Evolutionary conservation across 1,140 invertebrate species (phyloP), one percentile per base, ranked within the genome.

Genomic region (Wiebesia pumilae): DNA sequence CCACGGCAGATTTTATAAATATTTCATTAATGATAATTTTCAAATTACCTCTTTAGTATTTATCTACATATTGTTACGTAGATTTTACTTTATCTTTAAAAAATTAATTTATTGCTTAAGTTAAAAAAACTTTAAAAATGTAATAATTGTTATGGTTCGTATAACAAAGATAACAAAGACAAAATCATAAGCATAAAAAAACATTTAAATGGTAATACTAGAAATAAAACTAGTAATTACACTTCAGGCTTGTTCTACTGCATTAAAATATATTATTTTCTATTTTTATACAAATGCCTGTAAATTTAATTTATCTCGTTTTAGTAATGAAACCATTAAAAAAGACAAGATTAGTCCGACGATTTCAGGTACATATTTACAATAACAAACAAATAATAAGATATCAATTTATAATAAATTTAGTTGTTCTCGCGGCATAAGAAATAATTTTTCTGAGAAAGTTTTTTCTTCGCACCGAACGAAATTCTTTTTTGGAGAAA

Each of bases 11-110:
- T 69, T 69, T 12, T 69, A 69, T 35, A 35, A 69, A 69, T 14
- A 69, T 69, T 69, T 14, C 12, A 69, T 69, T n/a, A 33, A 71
- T 71, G 16, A 71, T 71, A 71, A 38, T 71, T 71, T 38, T 71
- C 35, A 71, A 30, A 71, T 71, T 38, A 38, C 1, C 24, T 3
- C 3, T 21, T 35, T 40, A 24, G 9, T 38, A 71, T 14, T 30
- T 38, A 40, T 71, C 14, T 71, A 38, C 16, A 40, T 40, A 40
- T 71, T 71, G 30, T 30, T 38, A 38, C 21, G 0, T 12, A 71
- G 16, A 71, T 30, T 38, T 71, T 71, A 71, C 35, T 35, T 24
- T 35, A 71, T 71, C n/a, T 38, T 71, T 35, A 38, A 71, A 38
- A 71, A 6, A n/a, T 27, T 27, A 27, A 27, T 62, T 62, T 27